Evolutionary conservation across 2,113 vertebrate genomes (phyloP).

Genomic region (Stegastes partitus): DNA sequence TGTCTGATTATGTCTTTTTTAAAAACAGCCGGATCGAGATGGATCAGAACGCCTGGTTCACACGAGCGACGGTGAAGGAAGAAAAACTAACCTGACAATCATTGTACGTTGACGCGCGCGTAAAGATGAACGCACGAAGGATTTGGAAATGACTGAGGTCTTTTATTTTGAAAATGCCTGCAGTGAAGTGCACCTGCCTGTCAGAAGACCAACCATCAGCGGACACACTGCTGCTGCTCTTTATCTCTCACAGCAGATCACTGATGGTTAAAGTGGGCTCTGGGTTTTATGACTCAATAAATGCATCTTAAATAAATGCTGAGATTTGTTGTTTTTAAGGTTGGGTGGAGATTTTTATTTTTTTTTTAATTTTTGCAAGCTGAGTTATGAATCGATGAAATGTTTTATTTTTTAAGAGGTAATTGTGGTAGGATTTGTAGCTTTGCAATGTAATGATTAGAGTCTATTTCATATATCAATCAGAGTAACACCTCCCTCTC

Average conservation of each 20-base stretch:
- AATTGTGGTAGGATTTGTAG: not conserved
- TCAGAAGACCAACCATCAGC: conserved; percentile 5
- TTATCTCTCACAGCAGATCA: not conserved
- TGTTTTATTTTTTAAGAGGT: not conserved
- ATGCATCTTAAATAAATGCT: not conserved
- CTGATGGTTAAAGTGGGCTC: conserved; percentile 1
- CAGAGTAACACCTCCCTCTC: not conserved
- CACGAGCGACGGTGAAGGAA: not conserved
- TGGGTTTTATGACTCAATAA: not conserved
- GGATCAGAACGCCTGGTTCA: not conserved
- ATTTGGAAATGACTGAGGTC: not conserved
- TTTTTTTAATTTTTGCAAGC: too few species aligned
- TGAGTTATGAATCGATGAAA: not conserved
- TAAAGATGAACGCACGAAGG: not conserved
- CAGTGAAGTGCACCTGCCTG: conserved; percentile 40
- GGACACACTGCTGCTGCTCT: not conserved
- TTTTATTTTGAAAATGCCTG: conserved; percentile 47
- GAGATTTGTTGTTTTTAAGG: not conserved
- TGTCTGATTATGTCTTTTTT: conserved; percentile 7
- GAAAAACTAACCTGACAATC: not conserved
- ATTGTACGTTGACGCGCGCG: too few species aligned
- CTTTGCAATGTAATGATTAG: conserved; percentile 4
- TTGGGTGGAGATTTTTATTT: too few species aligned
- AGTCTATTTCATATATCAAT: conserved; percentile 24
- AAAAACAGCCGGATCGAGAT: not conserved